Base-by-base conservation (phyloP, 2,113 vertebrate genomes). In the Heliornis fulica region DNA sequence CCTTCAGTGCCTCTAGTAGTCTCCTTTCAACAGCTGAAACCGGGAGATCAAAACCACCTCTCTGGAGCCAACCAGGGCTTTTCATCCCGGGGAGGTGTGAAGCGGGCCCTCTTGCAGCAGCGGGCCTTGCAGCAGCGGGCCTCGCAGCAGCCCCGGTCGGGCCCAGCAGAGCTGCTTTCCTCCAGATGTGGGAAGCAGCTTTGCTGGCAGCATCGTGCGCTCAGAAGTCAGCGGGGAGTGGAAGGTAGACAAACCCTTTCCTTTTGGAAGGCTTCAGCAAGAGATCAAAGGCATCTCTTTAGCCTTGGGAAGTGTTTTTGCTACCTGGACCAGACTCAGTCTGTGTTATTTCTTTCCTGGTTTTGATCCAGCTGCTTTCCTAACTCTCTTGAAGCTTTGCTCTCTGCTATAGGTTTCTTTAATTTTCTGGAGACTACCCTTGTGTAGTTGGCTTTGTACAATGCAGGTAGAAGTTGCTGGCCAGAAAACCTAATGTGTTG, bases 21-120 rank as follows among this genome's bases (percentile, higher is more conserved):
- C 43, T 68, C 38, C 76, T 48, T 69, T 28, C 25, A 20, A 61
- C 63, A 87, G 72, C 63, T 72, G 59, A 22, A 46, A 28, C 48
- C 12, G 19, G 8, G 71, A 68, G 63, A 60, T 60, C 32, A 32
- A 38, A 1, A 7, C 15, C 71, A 25, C 28, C 46, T 78, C 25
- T 32, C 17, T 0, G 1, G 32, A 56, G 36, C 36, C 26, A 17
- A 15, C 54, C 26, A 0, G 5, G 2, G 57, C 63, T 48, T 21
- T 15, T 31, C 1, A 0, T 15, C 13, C 28, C 54, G 13, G 6
- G 1, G 56, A 51, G 26, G 34, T 7, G 69, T 34, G 69, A 36
- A n/a, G 72, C 72, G 3, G 77, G 40, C 7, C 5, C n/a, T n/a
- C n/a, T n/a, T 16, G 45, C 1, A 1, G 66, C 56, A 17, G 65